Evolutionary conservation across 2,113 vertebrate genomes (phyloP).

Genomic region (Garra rufa): DNA sequence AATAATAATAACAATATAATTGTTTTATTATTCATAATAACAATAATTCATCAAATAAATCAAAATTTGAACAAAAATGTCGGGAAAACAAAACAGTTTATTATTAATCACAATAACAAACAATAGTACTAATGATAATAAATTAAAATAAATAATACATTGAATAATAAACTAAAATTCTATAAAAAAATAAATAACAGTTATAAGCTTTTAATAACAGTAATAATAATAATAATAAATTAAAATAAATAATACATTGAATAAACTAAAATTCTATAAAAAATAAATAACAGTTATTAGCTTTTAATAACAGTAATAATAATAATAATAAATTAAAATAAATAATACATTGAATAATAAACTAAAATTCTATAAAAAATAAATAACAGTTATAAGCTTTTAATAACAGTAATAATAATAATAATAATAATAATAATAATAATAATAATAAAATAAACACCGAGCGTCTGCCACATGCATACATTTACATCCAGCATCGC

Average conservation of each 20-base stretch:
- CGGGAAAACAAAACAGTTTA: too few species aligned
- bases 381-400: neutral
- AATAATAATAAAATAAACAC: too few species aligned
- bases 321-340: neutral
- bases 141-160: neutral
- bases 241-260: neutral
- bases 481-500: neutral
- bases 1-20: too few species aligned
- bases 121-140: neutral
- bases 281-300: neutral
- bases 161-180: neutral
- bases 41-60: too few species aligned
- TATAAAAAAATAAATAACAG: neutral
- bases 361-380: neutral
- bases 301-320: neutral
- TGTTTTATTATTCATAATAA: neutral
- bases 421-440: neutral
- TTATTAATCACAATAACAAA: neutral
- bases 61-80: too few species aligned
- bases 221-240: neutral
- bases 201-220: neutral
- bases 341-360: neutral
- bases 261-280: neutral
- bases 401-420: neutral
- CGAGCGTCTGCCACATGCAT: neutral